Percentiles rank a stretch among this genome's conserved stretches.
Evolutionary conservation across 1,140 invertebrate species (phyloP).

Genomic region (Drosophila repletoides): DNA sequence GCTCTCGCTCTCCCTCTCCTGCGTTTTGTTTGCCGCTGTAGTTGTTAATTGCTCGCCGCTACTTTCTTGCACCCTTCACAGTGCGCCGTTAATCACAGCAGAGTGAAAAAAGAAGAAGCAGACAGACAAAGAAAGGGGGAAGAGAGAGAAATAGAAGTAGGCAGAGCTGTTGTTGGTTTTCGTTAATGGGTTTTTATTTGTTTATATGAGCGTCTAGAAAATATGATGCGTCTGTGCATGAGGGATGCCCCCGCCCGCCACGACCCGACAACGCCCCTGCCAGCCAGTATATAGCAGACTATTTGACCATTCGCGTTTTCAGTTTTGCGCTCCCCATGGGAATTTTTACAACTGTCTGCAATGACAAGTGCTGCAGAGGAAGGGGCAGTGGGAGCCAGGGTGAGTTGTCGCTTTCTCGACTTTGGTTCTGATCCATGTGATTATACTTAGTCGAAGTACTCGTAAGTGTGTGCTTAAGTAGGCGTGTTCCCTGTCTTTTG

Average conservation of each 20-base stretch:
- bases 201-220: constrained; percentile 57
- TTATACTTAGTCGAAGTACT: constrained; percentile 40
- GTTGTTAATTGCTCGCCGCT: constrained; percentile 76
- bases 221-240: constrained; percentile 50
- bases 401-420: constrained; percentile 10
- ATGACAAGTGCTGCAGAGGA: constrained; percentile 58
- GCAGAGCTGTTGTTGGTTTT: constrained; percentile 57
- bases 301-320: constrained; percentile 36
- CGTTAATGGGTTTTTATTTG: constrained; percentile 79
- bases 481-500: constrained; percentile 18
- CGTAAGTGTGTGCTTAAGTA: constrained; percentile 17
- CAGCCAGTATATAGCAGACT: background rate
- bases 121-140: background rate
- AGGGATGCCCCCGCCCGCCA: constrained; percentile 41
- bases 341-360: constrained; percentile 70
- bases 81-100: constrained; percentile 61
- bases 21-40: constrained; percentile 64
- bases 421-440: constrained; percentile 21
- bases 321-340: constrained; percentile 46
- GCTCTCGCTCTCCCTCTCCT: background rate
- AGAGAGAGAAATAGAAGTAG: background rate
- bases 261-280: background rate
- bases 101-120: constrained; percentile 1
- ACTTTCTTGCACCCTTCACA: constrained; percentile 69
- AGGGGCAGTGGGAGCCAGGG: background rate